Evolutionary conservation across 2,797 vertebrate species (phyloP).

Genomic region (Apogon hyalosoma): DNA sequence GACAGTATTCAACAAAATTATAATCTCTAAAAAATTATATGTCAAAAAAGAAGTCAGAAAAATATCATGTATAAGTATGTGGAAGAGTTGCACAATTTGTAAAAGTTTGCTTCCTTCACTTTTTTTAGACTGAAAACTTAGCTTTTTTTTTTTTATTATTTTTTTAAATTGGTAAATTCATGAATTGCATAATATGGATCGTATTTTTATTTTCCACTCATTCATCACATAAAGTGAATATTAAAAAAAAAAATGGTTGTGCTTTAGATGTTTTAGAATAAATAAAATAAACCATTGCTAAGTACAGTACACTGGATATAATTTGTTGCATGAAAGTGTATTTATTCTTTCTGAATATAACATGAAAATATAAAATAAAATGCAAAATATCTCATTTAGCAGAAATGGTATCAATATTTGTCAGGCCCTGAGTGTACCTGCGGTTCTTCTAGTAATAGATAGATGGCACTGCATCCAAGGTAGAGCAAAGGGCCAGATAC

Average conservation of each 20-base stretch:
- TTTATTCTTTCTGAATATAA: constrained; percentile 27
- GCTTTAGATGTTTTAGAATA: constrained; percentile 1
- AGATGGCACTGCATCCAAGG: constrained; percentile 99
- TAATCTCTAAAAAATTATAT: constrained; percentile 30
- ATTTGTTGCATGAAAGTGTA: constrained; percentile 12
- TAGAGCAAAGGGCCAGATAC: constrained; percentile 83
- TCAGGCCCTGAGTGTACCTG: constrained; percentile 74
- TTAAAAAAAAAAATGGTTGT: too few relatives aligned
- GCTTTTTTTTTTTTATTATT: neutral
- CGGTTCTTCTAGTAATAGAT: constrained; percentile 89
- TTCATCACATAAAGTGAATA: too few relatives aligned
- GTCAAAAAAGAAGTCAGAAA: constrained; percentile 25
- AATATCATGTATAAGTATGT: constrained; percentile 10
- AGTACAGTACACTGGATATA: constrained; percentile 1
- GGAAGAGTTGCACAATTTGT: constrained; percentile 4
- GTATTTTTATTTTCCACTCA: too few relatives aligned
- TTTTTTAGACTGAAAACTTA: neutral
- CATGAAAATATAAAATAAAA: constrained; percentile 35
- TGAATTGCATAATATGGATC: too few relatives aligned
- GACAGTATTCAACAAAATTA: constrained; percentile 47
- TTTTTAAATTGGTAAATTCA: too few relatives aligned
- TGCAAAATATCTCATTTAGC: constrained; percentile 58
- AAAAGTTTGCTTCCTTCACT: neutral
- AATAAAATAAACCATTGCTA: neutral
- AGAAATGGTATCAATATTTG: constrained; percentile 54